These are phyloP conservation scores for Epizoanthus stellaris DNA, from an alignment of 92 coral and sea anemone species.

Conservation along the genomic window DNA sequence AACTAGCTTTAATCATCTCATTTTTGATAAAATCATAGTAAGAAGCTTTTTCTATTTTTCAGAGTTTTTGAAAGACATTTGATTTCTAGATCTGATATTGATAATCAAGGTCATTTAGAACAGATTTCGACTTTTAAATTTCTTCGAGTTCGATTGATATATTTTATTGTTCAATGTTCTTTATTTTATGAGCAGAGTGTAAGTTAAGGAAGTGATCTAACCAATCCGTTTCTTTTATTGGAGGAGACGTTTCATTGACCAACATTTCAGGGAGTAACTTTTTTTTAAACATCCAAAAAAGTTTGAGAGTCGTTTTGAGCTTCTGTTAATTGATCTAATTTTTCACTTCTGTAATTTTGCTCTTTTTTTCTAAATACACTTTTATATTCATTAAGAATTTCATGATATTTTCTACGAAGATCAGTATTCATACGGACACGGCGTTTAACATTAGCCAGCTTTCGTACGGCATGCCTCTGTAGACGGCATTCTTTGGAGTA, in stretches of 20 bases:
- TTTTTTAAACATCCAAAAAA: neutral
- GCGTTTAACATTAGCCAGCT: constrained; percentile 7
- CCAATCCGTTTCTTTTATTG: neutral
- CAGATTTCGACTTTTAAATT: neutral
- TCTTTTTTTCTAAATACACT: neutral
- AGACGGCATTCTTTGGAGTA: neutral
- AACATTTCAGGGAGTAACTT: neutral
- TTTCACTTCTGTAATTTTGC: no score
- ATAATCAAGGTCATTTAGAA: neutral
- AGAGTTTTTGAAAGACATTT: neutral
- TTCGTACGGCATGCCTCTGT: no score
- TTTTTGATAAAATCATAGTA: no score
- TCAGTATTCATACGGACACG: neutral
- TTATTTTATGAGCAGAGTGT: neutral
- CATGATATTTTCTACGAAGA: neutral
- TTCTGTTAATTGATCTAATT: no score
- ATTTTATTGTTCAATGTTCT: neutral
- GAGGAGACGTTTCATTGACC: neutral
- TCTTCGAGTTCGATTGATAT: neutral
- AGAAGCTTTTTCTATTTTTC: no score
- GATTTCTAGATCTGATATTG: neutral
- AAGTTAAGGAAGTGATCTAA: neutral
- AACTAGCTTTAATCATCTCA: no score
- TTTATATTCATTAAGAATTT: constrained; percentile 6
- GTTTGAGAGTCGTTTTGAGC: no score